Conservation (phyloP, 2,113 vertebrate genomes). For the Engystomops pustulosus region DNA sequence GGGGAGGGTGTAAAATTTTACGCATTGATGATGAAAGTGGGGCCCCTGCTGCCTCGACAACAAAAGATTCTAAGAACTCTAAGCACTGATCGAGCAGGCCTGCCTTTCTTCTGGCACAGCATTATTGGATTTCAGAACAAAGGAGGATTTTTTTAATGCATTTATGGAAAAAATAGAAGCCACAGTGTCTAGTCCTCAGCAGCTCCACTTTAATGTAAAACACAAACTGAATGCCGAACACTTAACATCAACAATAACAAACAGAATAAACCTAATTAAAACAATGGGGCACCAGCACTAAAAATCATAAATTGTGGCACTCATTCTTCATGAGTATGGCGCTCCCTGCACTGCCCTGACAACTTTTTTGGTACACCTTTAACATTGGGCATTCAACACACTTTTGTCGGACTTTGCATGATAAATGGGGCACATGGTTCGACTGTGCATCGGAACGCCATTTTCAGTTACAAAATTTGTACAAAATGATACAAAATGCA, state of each 20-base stretch:
- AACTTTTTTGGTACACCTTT: no score
- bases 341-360: no score
- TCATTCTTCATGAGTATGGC: no score
- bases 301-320: no score
- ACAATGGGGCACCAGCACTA: background rate
- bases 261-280: background rate
- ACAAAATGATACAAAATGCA: no score
- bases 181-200: background rate
- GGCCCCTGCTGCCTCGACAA: conserved; percentile 54
- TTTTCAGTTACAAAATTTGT: no score
- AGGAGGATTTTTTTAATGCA: conserved; percentile 50
- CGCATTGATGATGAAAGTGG: conserved; percentile 57
- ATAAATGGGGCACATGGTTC: no score
- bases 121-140: conserved; percentile 56
- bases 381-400: no score
- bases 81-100: conserved; percentile 49
- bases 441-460: no score
- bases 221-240: background rate
- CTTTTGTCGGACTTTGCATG: no score
- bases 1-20: conserved; percentile 56
- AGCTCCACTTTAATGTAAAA: conserved; percentile 23
- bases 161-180: conserved; percentile 13
- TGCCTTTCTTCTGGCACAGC: conserved; percentile 45
- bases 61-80: conserved; percentile 54
- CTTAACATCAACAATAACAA: background rate